Conservation (phyloP, 2,888 invertebrate genomes). For the Trachelus troglodyta region DNA sequence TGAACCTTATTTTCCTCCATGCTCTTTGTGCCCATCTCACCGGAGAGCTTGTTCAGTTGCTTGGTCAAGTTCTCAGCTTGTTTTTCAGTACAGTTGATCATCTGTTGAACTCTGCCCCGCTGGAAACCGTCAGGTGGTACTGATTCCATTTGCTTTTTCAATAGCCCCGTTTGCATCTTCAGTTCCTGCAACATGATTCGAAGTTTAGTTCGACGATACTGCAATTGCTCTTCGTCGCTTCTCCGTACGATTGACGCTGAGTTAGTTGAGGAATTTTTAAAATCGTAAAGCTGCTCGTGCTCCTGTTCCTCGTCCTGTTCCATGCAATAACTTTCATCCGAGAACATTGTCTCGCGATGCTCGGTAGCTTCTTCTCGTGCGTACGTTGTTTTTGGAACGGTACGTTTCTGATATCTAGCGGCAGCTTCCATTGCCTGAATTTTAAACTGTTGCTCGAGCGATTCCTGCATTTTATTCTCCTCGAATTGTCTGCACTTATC, state of each 20-base stretch:
- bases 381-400: neutral
- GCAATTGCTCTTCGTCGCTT: conserved; percentile 35
- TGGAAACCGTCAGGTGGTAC: conserved; percentile 19
- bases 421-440: neutral
- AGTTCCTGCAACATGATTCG: conserved; percentile 44
- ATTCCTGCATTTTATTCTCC: neutral
- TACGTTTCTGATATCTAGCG: neutral
- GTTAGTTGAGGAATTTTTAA: neutral
- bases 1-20: conserved; percentile 6
- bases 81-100: conserved; percentile 46
- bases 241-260: conserved; percentile 4
- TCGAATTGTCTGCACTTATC: neutral
- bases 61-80: conserved; percentile 52
- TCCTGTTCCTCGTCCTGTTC: neutral
- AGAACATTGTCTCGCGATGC: neutral
- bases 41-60: conserved; percentile 42
- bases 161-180: conserved; percentile 29
- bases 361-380: neutral
- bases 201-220: conserved; percentile 39
- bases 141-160: neutral
- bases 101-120: conserved; percentile 37
- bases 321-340: neutral
- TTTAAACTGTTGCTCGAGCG: neutral
- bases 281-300: neutral
- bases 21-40: conserved; percentile 6